Evolutionary conservation across 2,888 invertebrate genomes (phyloP), one percentile per base, ranked within the genome.

Genomic region (Eulithis testata): DNA sequence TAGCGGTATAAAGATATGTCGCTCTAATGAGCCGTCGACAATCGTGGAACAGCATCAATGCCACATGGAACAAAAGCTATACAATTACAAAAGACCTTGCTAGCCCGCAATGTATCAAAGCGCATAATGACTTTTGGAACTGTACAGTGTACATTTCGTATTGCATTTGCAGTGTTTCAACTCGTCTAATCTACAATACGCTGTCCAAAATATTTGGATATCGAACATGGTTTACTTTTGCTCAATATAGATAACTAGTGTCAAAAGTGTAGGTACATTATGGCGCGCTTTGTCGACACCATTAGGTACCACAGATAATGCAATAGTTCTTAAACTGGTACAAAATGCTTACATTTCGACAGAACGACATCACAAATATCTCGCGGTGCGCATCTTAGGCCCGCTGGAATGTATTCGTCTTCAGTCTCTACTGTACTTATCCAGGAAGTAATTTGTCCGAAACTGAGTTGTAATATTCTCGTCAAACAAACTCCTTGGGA

Each of bases 71-170:
- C 75, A 76, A 73, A 76, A 78, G 76, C 75, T 77, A 72, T 74
- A 76, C 75, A 77, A 79, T 80, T 78, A 80, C 74, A 57, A 60
- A 63, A 74, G 78, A 78, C 82, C 83, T 83, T 82, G 82, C 44
- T 70, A 73, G 58, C 37, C 63, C 58, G 65, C 57, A 55, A 65
- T 61, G 69, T 73, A 72, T 71, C 68, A 66, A 69, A 80, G 75
- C 75, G 69, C 73, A 71, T 75, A 76, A 76, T 76, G 68, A 68
- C 69, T 66, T 69, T 70, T 71, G 66, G 21, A 40, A 60, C 37
- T 52, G 50, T 40, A 27, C 37, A 60, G 50, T 40, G 50, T 56
- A 56, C 47, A 54, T 9, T 36, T 9, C 54, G 36, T 63, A 14
- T 47, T 50, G 50, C 63, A 66, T n/a, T 47, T 50, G 50, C 63